Evolutionary conservation across 2,888 invertebrate genomes (phyloP), one percentile per base, ranked within the genome.

Genomic region (Agonum fuliginosum): DNA sequence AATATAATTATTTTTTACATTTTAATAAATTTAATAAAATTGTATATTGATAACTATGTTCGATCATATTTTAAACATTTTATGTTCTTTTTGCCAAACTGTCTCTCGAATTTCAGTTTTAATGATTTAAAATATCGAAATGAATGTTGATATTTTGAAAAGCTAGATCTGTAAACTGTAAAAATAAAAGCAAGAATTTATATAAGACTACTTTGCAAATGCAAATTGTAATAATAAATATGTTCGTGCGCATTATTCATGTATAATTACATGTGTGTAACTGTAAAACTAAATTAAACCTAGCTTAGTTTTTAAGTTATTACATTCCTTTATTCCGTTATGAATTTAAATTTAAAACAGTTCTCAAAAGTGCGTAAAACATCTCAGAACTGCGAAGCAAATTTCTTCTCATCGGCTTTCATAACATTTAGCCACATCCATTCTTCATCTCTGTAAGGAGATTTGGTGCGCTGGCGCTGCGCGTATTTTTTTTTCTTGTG

Each of bases 391-490:
- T 3, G 46, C 46, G 17, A 12, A 46, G 14, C 46, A 17, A 1
- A 46, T 46, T 46, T 46, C 17, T 17, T n/a, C 46, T 2, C 46
- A 1, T 10, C 46, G 3, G 17, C 46, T 24, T 70, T 70, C 70
- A 67, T 67, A 70, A 70, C 46, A 70, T 70, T 70, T 70, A 46
- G 19, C 41, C 67, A 19, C 24, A 22, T 20, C n/a, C 20, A 70
- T 24, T 70, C 43, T 70, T 46, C 22, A 43, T 43, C 30, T n/a
- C 17, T 17, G n/a, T 17, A 12, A 8, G 6, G 46, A 46, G 46
- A 46, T 46, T 46, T 46, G 17, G 46, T 46, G 46, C 46, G 46
- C 46, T n/a, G n/a, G 30, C 30, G 30, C 6, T 3, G 3, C 6
- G 3, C 6, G 46, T 46, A 12, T 54, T 54, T 19, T 62, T 62